phyloP scores from a whole-genome alignment of 2,888 invertebrate genomes.

The Beris chalybata region DNA sequence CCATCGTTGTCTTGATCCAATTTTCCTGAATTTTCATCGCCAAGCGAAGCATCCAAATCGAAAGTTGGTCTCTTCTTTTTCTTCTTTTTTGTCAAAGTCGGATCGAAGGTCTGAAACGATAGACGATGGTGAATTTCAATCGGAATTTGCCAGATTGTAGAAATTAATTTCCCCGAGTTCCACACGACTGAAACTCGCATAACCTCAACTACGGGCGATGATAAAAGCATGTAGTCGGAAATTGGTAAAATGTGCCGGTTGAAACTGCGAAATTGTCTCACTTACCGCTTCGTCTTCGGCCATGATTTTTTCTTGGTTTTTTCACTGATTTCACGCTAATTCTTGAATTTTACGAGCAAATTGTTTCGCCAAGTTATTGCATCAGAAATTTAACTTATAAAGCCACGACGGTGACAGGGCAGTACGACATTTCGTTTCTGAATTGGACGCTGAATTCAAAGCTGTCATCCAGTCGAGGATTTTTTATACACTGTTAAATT shows the following conservation, averaged over 20 bases:
- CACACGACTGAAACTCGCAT: background rate
- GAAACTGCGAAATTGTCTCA: constrained; percentile 11
- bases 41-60: constrained; percentile 83
- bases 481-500: too few relatives aligned
- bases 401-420: constrained; percentile 21
- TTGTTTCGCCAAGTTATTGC: constrained; percentile 42
- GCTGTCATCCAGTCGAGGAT: background rate
- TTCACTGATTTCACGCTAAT: constrained; percentile 26
- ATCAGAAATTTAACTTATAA: constrained; percentile 44
- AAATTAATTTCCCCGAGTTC: background rate
- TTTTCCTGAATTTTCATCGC: constrained; percentile 60
- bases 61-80: constrained; percentile 96
- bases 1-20: constrained; percentile 62
- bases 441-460: constrained; percentile 4
- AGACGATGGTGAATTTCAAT: constrained; percentile 20
- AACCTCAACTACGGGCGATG: constrained; percentile 16
- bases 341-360: constrained; percentile 20
- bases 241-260: background rate
- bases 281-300: constrained; percentile 48
- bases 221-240: constrained; percentile 3
- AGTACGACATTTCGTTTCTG: background rate
- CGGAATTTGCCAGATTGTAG: background rate
- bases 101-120: constrained; percentile 74
- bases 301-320: constrained; percentile 39
- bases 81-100: constrained; percentile 79